Evolutionary conservation across 2,888 invertebrate genomes (phyloP).

Genomic region (Oscheius myriophilus): DNA sequence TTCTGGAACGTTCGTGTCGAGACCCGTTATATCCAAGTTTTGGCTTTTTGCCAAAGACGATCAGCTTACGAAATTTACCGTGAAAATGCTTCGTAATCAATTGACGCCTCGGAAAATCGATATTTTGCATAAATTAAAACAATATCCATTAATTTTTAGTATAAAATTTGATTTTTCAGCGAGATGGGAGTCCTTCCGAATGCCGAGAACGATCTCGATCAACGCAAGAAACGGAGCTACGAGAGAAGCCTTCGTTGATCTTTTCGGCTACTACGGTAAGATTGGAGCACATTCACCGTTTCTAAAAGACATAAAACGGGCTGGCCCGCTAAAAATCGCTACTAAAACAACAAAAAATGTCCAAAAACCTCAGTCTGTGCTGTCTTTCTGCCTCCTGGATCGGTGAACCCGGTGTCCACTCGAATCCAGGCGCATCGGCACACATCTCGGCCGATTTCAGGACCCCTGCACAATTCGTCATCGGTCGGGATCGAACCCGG

Average conservation of each 20-base stretch:
- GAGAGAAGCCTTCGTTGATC: conserved; percentile 44
- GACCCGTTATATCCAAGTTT: too few species aligned
- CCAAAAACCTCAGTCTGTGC: conserved; percentile 49
- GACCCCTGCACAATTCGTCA: conserved; percentile 68
- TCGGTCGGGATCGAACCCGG: conserved; percentile 32
- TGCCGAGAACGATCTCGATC: conserved; percentile 41
- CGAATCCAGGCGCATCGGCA: conserved; percentile 42
- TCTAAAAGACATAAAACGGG: too few species aligned
- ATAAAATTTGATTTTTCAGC: conserved; percentile 13
- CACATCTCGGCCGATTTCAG: conserved; percentile 67
- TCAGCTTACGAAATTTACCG: too few species aligned
- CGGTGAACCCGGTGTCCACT: conserved; percentile 38
- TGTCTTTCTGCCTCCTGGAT: conserved; percentile 39
- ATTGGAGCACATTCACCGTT: conserved; percentile 4
- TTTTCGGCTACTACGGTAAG: conserved; percentile 54
- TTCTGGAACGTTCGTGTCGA: too few species aligned
- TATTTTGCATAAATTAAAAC: not conserved
- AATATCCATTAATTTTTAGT: not conserved
- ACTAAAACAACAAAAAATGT: too few species aligned
- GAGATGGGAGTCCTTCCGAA: conserved; percentile 37
- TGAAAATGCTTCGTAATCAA: too few species aligned
- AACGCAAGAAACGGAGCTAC: conserved; percentile 42
- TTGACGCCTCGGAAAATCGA: too few species aligned
- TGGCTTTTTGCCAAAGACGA: too few species aligned
- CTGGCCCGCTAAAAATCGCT: too few species aligned